phyloP scores from a whole-genome alignment of 2,113 vertebrate species.

The Protomyctophum bolini region DNA sequence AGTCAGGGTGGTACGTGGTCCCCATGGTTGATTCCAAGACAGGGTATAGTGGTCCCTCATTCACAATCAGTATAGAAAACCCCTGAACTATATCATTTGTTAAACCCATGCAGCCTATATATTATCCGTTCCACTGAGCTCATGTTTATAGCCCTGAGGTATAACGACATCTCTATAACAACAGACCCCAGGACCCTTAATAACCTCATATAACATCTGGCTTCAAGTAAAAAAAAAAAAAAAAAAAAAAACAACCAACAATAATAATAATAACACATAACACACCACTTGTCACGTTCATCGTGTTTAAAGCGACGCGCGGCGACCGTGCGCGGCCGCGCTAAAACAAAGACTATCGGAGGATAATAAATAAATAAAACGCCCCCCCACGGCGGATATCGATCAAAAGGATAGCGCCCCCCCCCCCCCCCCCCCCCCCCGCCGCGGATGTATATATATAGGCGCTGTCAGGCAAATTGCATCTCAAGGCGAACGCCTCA shows the following conservation, averaged over 20 bases:
- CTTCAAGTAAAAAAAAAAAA: constrained; percentile 21
- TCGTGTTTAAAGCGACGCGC: constrained; percentile 36
- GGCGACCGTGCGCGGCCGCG: constrained; percentile 13
- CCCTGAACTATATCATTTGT: not conserved
- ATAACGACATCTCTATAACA: not conserved
- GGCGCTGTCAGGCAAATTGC: constrained; percentile 59
- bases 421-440: too few relatives aligned
- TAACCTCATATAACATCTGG: constrained; percentile 43
- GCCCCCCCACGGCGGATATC: constrained; percentile 25
- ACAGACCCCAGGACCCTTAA: constrained; percentile 14
- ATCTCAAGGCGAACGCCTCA: constrained; percentile 53
- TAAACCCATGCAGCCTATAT: not conserved
- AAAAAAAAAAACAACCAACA: too few relatives aligned
- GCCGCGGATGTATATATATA: constrained; percentile 59
- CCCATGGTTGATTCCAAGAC: not conserved
- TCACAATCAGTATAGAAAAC: not conserved
- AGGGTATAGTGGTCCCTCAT: not conserved
- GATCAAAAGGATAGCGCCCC: constrained; percentile 51
- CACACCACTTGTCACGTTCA: constrained; percentile 38
- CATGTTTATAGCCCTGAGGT: constrained; percentile 30
- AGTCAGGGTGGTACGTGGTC: too few relatives aligned
- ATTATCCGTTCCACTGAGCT: not conserved
- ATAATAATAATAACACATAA: constrained; percentile 6
- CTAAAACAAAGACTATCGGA: not conserved
- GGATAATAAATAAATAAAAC: constrained; percentile 2